Percentiles rank a stretch among this genome's conserved stretches.
Evolutionary conservation across 2,113 vertebrate genomes (phyloP).

Genomic region (Rostratula benghalensis): DNA sequence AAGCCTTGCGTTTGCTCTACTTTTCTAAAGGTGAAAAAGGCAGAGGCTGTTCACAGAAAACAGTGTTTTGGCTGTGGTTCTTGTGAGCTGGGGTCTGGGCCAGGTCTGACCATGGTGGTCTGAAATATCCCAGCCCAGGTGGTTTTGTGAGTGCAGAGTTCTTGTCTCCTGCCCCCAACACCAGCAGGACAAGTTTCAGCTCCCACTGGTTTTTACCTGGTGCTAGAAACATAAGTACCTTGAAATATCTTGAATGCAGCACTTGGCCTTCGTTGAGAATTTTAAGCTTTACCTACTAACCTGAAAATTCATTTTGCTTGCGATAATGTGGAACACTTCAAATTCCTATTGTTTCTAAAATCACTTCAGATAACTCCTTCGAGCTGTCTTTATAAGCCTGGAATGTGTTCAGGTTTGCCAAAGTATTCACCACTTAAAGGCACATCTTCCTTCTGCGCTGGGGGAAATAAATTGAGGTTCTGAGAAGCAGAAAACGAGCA

Average conservation of each 20-base stretch:
- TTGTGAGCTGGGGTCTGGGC: fast-evolving
- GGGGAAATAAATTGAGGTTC: not conserved
- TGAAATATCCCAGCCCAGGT: not conserved
- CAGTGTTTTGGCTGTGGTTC: not conserved
- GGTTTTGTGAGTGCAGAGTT: not conserved
- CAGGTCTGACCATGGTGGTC: fast-evolving
- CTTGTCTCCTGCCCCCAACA: not conserved
- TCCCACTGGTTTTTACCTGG: not conserved
- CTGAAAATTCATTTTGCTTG: not conserved
- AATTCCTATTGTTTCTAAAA: not conserved
- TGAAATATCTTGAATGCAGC: no score
- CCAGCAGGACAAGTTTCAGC: not conserved
- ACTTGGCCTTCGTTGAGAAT: not conserved
- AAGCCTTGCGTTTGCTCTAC: not conserved
- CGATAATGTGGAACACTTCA: not conserved
- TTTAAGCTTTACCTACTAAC: not conserved
- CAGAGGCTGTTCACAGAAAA: not conserved
- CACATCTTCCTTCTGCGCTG: not conserved
- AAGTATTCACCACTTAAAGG: not conserved
- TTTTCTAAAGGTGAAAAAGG: not conserved
- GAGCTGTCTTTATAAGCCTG: not conserved
- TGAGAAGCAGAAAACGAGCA: not conserved
- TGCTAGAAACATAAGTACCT: not conserved
- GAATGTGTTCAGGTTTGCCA: not conserved
- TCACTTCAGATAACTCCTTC: not conserved